Base-by-base conservation (phyloP, 2,797 vertebrate species). In the Melanotaenia boesemani region DNA sequence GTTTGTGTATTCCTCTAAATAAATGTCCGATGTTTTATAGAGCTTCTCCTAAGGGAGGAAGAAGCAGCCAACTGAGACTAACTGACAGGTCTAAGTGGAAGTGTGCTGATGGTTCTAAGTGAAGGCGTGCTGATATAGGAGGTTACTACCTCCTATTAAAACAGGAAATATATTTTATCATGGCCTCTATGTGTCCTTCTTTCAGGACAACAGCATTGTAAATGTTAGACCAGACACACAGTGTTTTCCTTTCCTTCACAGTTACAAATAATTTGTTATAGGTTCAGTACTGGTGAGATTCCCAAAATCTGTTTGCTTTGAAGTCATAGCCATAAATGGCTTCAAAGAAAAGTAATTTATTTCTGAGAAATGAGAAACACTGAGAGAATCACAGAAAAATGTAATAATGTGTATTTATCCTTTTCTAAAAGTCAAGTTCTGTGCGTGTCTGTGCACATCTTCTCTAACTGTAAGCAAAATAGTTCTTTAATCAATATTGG, bases 71-170 rank as follows among this genome's bases (percentile, higher is more conserved):
- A 46, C 84, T 90, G 88, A 87, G 79, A 89, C 89, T 89, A 91
- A 89, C 86, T 84, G 83, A 86, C 84, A 28, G 82, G 64, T 84
- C 83, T 88, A 81, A 91, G 88, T 88, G 88, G 82, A 89, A 82
- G 79, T 72, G 56, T 85, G 84, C 77, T 85, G 78, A 85, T 86
- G 83, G 69, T 30, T 77, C 72, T 82, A 85, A 86, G 82, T 83
- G 80, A 72, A 85, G 79, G 83, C 63, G 61, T 89, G 88, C 85
- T 87, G 84, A 89, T 90, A 84, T 77, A 77, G 71, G 85, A 82
- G 67, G 79, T 78, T 85, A 79, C 83, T 73, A 81, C 81, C 77
- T 79, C 74, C 82, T 73, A 85, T 89, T 87, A 87, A 87, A 90
- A 83, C 67, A 80, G 63, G 34, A 74, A 69, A 74, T 72, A 82